phyloP scores from a whole-genome alignment of 2,888 invertebrate species.

The Melanostoma scalare region DNA sequence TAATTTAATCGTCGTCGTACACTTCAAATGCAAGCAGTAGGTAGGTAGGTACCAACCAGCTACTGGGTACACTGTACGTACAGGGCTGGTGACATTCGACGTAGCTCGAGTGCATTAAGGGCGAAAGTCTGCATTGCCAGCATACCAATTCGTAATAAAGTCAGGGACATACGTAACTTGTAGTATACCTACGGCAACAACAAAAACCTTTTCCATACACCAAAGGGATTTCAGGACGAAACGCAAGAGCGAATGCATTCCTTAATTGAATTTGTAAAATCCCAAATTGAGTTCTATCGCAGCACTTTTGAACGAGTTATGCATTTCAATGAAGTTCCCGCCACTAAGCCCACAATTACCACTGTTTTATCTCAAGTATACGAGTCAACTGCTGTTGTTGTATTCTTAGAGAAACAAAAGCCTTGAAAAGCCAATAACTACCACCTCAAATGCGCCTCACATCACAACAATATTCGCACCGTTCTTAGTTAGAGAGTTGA shows the following conservation, averaged over 20 bases:
- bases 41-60: slow-evolving; percentile 2
- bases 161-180: slow-evolving; percentile 41
- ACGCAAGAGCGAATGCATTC: slow-evolving; percentile 67
- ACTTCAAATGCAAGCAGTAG: slow-evolving; percentile 58
- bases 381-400: slow-evolving; percentile 34
- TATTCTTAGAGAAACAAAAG: slow-evolving; percentile 48
- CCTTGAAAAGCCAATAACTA: slow-evolving; percentile 40
- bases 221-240: slow-evolving; percentile 62
- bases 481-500: not conserved
- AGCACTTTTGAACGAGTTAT: slow-evolving; percentile 74
- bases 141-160: slow-evolving; percentile 63
- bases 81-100: slow-evolving; percentile 60
- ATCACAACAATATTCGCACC: slow-evolving; percentile 20
- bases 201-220: slow-evolving; percentile 29
- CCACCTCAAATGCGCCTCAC: slow-evolving; percentile 39
- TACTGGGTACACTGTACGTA: too few species aligned
- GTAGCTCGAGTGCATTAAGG: slow-evolving; percentile 54
- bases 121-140: slow-evolving; percentile 51
- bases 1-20: slow-evolving; percentile 65
- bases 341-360: slow-evolving; percentile 60
- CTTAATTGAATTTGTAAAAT: slow-evolving; percentile 75
- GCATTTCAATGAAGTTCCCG: slow-evolving; percentile 73
- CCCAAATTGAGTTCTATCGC: slow-evolving; percentile 74
- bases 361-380: slow-evolving; percentile 61
- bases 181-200: slow-evolving; percentile 21